Base-by-base conservation (phyloP, 2,113 vertebrate genomes). In the Eulacestoma nigropectus region DNA sequence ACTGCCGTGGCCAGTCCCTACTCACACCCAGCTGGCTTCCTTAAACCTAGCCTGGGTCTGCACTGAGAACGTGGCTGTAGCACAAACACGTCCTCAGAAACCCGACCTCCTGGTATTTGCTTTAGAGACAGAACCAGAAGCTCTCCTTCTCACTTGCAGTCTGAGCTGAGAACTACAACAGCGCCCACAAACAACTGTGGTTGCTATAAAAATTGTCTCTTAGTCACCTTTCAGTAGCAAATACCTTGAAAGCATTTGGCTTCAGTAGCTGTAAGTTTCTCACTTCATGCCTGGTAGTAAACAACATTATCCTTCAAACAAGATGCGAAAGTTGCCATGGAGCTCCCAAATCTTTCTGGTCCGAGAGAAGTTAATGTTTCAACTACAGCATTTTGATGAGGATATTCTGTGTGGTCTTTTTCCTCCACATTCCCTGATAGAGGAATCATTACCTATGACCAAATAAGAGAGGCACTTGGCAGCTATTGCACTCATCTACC, bases 201-300 rank as follows among this genome's bases (percentile, higher is more conserved):
- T 68, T 94, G 80, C 92, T 92, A 90, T 84, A 96, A 95, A 96
- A 96, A 56, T 52, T 37, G 6, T 44, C 41, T 90, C 62, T 84
- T 72, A 90, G 88, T 93, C 95, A 96, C 93, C 86, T 96, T 84
- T 93, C 60, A 59, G 75, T 81, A 90, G 75, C 76, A 94, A 88
- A 90, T 89, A 95, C 92, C 93, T 96, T 95, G 93, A 95, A 95
- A 97, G 86, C 79, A 55, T 44, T 96, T 96, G 93, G 93, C 96
- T 95, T 77, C 87, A 17, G 67, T 74, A 65, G 55, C 84, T 87
- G 67, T 37, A 80, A 84, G 72, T 78, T 96, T 97, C 95, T 94
- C 95, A 90, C 93, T 95, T 95, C 86, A 1, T 90, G 92, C 76
- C 73, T 81, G 44, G 73, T 96, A 96, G 95, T 96, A 97, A 97